Conservation (phyloP, 53 echinoderm and acorn worm genomes). For the Temnopleurus reevesii region DNA sequence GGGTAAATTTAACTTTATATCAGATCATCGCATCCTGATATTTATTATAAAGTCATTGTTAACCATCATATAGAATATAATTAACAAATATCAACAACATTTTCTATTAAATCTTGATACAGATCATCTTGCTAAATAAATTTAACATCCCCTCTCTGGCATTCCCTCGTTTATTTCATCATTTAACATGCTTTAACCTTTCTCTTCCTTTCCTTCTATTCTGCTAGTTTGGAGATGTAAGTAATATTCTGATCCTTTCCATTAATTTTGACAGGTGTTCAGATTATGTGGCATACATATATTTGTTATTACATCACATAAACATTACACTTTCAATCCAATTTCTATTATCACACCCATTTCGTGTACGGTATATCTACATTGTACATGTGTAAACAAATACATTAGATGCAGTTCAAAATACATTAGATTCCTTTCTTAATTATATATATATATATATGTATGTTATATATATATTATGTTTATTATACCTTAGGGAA, state of each 20-base stretch:
- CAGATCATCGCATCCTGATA: too few relatives aligned
- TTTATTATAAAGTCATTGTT: too few relatives aligned
- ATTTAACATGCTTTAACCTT: background rate
- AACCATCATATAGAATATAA: too few relatives aligned
- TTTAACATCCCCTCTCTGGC: background rate
- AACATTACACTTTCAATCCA: background rate
- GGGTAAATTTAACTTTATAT: too few relatives aligned
- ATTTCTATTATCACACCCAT: too few relatives aligned
- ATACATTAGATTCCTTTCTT: background rate
- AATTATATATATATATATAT: background rate
- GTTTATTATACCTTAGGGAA: too few relatives aligned
- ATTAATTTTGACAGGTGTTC: background rate
- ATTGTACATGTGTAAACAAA: background rate
- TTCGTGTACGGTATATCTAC: background rate
- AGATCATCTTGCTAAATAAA: background rate
- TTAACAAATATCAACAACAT: too few relatives aligned
- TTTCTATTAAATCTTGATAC: too few relatives aligned
- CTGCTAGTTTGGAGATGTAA: slow-evolving; percentile 21
- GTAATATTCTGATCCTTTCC: background rate
- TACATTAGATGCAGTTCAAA: background rate
- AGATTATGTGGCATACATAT: background rate
- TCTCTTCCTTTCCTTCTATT: background rate
- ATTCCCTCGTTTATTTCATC: background rate
- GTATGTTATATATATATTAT: background rate
- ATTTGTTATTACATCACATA: background rate